Conservation (phyloP, 2,888 invertebrate genomes). For the Dione vanillae region DNA sequence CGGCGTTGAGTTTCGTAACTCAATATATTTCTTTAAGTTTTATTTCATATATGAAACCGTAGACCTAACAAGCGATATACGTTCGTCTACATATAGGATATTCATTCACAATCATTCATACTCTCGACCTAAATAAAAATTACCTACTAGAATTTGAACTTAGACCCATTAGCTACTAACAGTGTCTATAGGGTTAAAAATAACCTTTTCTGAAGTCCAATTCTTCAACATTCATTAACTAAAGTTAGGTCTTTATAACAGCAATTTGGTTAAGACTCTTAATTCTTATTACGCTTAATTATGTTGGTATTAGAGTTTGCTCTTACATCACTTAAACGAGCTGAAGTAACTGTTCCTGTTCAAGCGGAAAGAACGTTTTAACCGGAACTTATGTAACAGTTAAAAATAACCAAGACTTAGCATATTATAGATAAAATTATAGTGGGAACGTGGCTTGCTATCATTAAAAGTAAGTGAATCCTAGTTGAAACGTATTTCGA, state of each 20-base stretch:
- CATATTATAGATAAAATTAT: neutral
- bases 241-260: slow-evolving; percentile 33
- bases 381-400: neutral
- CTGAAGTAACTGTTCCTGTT: slow-evolving; percentile 6
- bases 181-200: neutral
- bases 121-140: neutral
- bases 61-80: no score
- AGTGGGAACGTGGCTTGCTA: neutral
- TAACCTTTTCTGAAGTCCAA: neutral
- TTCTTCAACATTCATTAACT: slow-evolving; percentile 26
- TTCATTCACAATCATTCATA: neutral
- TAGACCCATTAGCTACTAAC: neutral
- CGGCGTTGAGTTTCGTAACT: no score
- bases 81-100: no score
- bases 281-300: slow-evolving; percentile 35
- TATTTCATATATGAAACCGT: no score
- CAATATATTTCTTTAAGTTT: no score
- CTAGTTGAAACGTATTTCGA: no score
- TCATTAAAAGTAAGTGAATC: no score
- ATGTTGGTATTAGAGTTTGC: slow-evolving; percentile 28
- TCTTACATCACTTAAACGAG: slow-evolving; percentile 35
- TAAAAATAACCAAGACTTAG: neutral
- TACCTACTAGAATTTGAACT: neutral
- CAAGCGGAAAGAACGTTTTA: neutral
- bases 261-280: slow-evolving; percentile 36